Conservation (phyloP, 2,113 vertebrate species). For the Apeltes quadracus region DNA sequence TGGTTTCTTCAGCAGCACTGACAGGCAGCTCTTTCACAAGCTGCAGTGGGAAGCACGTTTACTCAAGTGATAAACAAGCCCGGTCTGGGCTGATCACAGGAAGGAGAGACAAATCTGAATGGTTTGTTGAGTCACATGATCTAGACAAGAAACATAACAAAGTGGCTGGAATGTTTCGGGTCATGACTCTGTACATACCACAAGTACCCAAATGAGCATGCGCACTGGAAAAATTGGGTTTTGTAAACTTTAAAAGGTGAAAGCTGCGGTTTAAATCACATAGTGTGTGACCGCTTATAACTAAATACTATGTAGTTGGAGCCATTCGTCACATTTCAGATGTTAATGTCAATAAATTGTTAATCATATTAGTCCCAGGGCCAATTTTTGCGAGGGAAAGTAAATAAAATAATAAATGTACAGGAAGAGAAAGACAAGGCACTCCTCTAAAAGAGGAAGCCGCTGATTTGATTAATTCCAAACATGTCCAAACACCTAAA, state of each 20-base stretch:
- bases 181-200: neutral
- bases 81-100: neutral
- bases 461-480: no score
- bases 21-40: neutral
- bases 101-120: neutral
- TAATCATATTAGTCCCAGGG: neutral
- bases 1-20: slow-evolving; percentile 43
- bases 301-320: neutral
- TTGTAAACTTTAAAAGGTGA: no score
- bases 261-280: neutral
- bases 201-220: neutral
- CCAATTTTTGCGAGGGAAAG: neutral
- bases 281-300: no score
- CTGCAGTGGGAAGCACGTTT: neutral
- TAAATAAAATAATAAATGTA: neutral
- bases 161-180: neutral
- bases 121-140: neutral
- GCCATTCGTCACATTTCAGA: neutral
- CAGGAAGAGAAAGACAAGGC: neutral
- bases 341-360: neutral
- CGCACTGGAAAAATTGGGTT: no score
- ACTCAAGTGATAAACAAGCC: neutral
- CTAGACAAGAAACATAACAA: neutral
- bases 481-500: neutral
- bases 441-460: neutral